Evolutionary conservation across 2,888 invertebrate genomes (phyloP), one percentile per base, ranked within the genome.

Genomic region (Seira ritae): DNA sequence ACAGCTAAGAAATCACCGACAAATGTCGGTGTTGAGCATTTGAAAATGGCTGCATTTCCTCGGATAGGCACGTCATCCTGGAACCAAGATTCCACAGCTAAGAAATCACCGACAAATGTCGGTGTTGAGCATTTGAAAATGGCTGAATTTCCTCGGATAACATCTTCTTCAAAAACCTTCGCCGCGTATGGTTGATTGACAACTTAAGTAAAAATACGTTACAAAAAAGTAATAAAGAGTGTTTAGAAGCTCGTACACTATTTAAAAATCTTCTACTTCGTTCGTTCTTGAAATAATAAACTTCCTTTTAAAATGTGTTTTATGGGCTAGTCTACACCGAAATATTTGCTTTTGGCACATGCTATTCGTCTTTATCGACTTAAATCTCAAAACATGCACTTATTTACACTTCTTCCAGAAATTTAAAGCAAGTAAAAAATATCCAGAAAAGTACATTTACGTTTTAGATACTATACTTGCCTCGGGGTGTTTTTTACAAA

Each of bases 1-100:
- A 95, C 94, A 68, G 92, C 92, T 71, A 95, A 94, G 90, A 94
- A 95, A 92, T 95, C 95, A 77, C 94, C 94, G 77, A 95, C 94
- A 91, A 94, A 95, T 86, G 94, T 94, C 3, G 95, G 95, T 86
- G 95, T 94, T 87, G 94, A 94, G 92, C 94, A 95, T 90, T 94
- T 95, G 84, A 95, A 91, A 77, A 95, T 93, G 0, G 94, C 94
- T 50, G 94, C 93, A 91, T 95, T 95, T 85, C 94, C 94, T 80
- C 94, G 92, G n/a, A 89, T 88, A 23, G 88, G 85, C 12, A 79
- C 94, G 89, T 93, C 92, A 89, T 94, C 94, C 90, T 94, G 93
- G 88, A 94, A 93, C 94, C 94, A 95, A 67, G 94, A 93, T 88
- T 94, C 94, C 79, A 95, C 94, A 68, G 92, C 92, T 71, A 95